A percentile compares a stretch with the other conserved stretches of the same genome.
Conservation (phyloP, 2,888 invertebrate genomes). For the Dynastes maya region DNA sequence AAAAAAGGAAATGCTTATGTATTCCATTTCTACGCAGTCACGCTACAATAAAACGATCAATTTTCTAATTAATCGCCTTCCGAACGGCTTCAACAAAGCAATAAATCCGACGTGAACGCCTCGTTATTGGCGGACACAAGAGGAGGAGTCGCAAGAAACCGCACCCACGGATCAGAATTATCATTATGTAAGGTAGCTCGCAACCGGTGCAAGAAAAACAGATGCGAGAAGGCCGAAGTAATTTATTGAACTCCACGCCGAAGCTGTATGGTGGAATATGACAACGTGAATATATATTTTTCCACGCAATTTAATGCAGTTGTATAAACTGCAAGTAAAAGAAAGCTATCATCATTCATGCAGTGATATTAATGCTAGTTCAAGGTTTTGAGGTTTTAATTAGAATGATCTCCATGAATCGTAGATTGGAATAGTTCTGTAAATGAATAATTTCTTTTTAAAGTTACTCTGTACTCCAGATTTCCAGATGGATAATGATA, state of each 20-base stretch:
- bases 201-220: constrained; percentile 27
- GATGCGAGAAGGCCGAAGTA: constrained; percentile 10
- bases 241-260: constrained; percentile 7
- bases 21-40: constrained; percentile 27
- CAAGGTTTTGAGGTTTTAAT: too few species aligned
- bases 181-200: constrained; percentile 34
- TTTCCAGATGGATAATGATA: too few species aligned
- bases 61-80: constrained; percentile 42
- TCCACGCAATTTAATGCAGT: too few species aligned
- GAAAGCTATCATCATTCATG: too few species aligned
- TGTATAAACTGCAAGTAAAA: too few species aligned
- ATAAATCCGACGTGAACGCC: constrained; percentile 33
- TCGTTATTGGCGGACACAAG: constrained; percentile 42
- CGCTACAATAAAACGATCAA: constrained; percentile 43
- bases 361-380: too few species aligned
- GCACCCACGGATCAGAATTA: constrained; percentile 49
- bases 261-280: not conserved
- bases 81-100: constrained; percentile 40
- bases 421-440: too few species aligned
- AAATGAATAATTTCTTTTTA: too few species aligned
- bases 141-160: constrained; percentile 47
- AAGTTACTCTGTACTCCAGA: too few species aligned
- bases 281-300: not conserved
- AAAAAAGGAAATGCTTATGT: constrained; percentile 16
- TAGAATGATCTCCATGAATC: too few species aligned